A percentile compares a stretch with the other conserved stretches of the same genome.
These are phyloP conservation scores for Sialis lutaria DNA, from an alignment of 2,888 invertebrate species.

Conservation along the genomic window DNA sequence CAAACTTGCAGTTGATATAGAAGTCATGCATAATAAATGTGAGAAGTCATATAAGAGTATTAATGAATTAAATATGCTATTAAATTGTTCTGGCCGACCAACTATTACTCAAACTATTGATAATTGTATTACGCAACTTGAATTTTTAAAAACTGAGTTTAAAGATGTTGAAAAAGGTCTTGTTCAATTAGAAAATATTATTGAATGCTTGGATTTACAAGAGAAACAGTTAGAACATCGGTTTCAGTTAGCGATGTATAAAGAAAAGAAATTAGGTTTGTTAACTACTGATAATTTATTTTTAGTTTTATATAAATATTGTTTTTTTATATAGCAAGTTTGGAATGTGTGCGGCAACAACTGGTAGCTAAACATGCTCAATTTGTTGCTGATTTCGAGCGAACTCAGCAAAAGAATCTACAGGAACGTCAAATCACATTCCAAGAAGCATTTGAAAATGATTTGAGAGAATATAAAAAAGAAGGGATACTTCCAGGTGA, in stretches of 20 bases:
- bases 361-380: slow-evolving; percentile 38
- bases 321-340: slow-evolving; percentile 17
- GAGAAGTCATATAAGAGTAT: slow-evolving; percentile 17
- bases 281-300: background rate
- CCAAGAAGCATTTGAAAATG: slow-evolving; percentile 49
- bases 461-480: slow-evolving; percentile 43
- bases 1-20: slow-evolving; percentile 30
- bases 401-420: slow-evolving; percentile 32
- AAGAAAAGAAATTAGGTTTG: slow-evolving; percentile 52
- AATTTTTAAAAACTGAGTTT: slow-evolving; percentile 35
- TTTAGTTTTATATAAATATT: background rate
- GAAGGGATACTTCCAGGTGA: slow-evolving; percentile 42
- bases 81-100: slow-evolving; percentile 17
- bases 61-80: slow-evolving; percentile 16
- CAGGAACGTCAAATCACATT: slow-evolving; percentile 50
- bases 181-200: slow-evolving; percentile 44
- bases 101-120: slow-evolving; percentile 26
- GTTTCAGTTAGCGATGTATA: slow-evolving; percentile 50
- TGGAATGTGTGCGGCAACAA: slow-evolving; percentile 27
- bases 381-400: slow-evolving; percentile 36
- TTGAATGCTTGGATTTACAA: slow-evolving; percentile 51
- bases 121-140: slow-evolving; percentile 32
- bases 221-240: slow-evolving; percentile 53
- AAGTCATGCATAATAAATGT: slow-evolving; percentile 19
- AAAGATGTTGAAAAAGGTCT: slow-evolving; percentile 46